Evolutionary conservation across 2,113 vertebrate species (phyloP), one percentile per base, ranked within the genome.

Genomic region (Campylomormyrus tamandua): DNA sequence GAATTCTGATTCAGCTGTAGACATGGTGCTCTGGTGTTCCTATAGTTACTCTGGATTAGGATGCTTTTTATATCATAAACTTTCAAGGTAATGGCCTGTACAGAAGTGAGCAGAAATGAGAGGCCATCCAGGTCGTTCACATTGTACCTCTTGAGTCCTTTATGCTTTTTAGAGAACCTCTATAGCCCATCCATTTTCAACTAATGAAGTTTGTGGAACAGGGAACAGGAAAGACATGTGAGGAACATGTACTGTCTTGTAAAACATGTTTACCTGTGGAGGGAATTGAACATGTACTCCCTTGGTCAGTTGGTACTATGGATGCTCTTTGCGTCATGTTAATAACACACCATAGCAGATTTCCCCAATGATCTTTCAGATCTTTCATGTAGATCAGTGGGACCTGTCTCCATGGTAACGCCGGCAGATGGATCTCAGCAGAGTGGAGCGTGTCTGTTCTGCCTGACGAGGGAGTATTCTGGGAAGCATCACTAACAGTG

Each of bases 321-420:
- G 91, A 91, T 90, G 88, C 91, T 91, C 88, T 88, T 92, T 91
- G 92, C 93, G 89, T 93, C 91, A 92, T 90, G 90, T 84, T 92
- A 92, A 90, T 91, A 89, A 91, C 91, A 89, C 90, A 92, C 91
- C 92, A 90, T 88, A 89, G 88, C 92, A 92, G 90, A 92, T 91
- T 90, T 90, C 89, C 89, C 92, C 92, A 89, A 90, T 89, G 90
- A 90, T 80, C 89, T 91, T 91, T 90, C 91, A 92, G 90, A 90
- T 80, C 87, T 91, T 91, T 90, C 91, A 92, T 92, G 92, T 93
- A 93, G 91, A 93, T 94, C 92, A 93, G 89, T 91, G 91, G 92
- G 92, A 89, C 91, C 89, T 88, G 93, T 94, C 92, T 92, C 91
- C 92, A 94, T 93, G 92, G 92, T 92, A 94, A 94, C 93, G 90